Conservation (phyloP, 2,888 invertebrate genomes). For the Scaptomyza polygonia region DNA sequence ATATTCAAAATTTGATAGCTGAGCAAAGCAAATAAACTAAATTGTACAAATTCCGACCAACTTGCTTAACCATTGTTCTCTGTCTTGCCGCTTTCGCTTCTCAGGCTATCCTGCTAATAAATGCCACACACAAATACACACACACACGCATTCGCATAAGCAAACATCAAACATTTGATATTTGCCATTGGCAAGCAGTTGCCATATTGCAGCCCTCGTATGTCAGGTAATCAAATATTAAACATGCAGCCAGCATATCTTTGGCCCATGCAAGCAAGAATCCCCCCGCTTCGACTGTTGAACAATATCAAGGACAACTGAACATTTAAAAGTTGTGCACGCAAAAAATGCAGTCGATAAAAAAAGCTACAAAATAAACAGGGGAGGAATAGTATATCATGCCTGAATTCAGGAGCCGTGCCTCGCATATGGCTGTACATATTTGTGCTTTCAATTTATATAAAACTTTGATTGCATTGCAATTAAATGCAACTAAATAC, state of each 20-base stretch:
- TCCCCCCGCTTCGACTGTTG: background rate
- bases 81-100: background rate
- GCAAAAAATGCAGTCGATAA: constrained; percentile 1
- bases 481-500: constrained; percentile 50
- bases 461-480: constrained; percentile 52
- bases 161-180: constrained; percentile 37
- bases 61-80: constrained; percentile 10
- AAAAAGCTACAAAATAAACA: background rate
- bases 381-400: background rate
- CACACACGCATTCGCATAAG: background rate
- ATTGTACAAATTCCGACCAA: background rate
- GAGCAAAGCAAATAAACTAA: constrained; percentile 1
- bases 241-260: constrained; percentile 19
- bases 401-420: background rate
- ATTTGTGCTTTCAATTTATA: constrained; percentile 21
- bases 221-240: constrained; percentile 57
- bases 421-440: background rate
- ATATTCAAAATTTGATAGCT: background rate
- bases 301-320: constrained; percentile 35
- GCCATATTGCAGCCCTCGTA: constrained; percentile 45
- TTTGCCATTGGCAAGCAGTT: constrained; percentile 50
- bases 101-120: constrained; percentile 22
- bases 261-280: background rate
- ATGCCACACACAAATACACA: constrained; percentile 2
- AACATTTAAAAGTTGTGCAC: constrained; percentile 3